These are phyloP conservation scores for Sarcophilus harrisii DNA, from an alignment of 2,797 vertebrate species.

Conservation along the genomic window DNA sequence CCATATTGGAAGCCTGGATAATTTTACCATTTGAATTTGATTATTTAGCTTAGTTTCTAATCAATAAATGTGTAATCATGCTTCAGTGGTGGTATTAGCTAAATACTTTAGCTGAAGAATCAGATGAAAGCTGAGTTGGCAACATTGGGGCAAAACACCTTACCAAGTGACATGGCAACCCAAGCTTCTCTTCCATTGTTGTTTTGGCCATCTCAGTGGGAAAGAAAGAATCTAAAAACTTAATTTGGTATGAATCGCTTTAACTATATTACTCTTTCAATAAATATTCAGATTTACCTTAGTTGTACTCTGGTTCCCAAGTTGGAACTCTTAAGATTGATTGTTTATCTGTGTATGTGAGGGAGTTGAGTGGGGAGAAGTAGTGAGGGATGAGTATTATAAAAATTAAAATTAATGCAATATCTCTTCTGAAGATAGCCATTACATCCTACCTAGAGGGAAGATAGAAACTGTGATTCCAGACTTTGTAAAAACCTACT, in stretches of 20 bases:
- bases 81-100: neutral
- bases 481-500: slow-evolving; percentile 46
- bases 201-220: slow-evolving; percentile 3
- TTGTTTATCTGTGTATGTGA: neutral
- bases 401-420: slow-evolving; percentile 58
- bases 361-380: neutral
- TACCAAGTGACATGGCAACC: slow-evolving; percentile 45
- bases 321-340: slow-evolving; percentile 36
- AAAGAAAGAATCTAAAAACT: slow-evolving; percentile 37
- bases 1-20: slow-evolving; percentile 42
- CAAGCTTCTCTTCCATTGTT: slow-evolving; percentile 27
- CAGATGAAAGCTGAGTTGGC: slow-evolving; percentile 24
- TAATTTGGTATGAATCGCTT: slow-evolving; percentile 28
- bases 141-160: neutral
- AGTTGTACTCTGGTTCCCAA: slow-evolving; percentile 44
- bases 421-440: slow-evolving; percentile 50
- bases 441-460: slow-evolving; percentile 37
- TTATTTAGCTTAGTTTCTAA: slow-evolving; percentile 28
- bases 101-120: slow-evolving; percentile 37
- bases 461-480: slow-evolving; percentile 45
- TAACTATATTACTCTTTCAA: neutral
- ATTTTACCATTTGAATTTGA: slow-evolving; percentile 47
- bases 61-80: slow-evolving; percentile 41
- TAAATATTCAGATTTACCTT: slow-evolving; percentile 50
- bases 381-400: slow-evolving; percentile 10